phyloP scores from a whole-genome alignment of 2,113 vertebrate species.

The Cyanoramphus novaezelandiae region DNA sequence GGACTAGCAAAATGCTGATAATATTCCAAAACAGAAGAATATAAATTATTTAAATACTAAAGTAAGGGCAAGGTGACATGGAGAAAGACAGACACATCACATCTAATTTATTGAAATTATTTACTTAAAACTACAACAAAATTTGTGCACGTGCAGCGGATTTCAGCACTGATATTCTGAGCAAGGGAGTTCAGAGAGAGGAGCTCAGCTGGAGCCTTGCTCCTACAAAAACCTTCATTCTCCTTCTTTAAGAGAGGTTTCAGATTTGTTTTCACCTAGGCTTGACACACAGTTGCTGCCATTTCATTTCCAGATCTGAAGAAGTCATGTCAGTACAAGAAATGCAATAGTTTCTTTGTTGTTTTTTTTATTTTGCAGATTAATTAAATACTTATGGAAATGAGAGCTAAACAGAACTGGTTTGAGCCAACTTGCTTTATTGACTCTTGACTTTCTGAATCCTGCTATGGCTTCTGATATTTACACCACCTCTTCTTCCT shows the following conservation, averaged over 20 bases:
- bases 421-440: conserved; percentile 16
- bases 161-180: not conserved
- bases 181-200: not conserved
- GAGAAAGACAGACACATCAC: not conserved
- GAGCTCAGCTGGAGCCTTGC: not conserved
- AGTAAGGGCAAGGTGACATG: not conserved
- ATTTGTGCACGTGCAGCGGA: not conserved
- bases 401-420: conserved; percentile 6
- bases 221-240: not conserved
- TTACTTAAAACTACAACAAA: not conserved
- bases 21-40: not conserved
- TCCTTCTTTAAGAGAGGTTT: not conserved
- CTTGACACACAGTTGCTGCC: not conserved
- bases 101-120: not conserved
- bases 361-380: not conserved
- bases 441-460: not conserved
- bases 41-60: not conserved
- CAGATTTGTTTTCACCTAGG: not conserved
- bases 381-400: conserved; percentile 63
- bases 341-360: not conserved
- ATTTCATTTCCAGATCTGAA: conserved; percentile 53
- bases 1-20: not conserved
- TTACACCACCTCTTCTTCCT: not conserved
- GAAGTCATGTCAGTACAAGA: conserved; percentile 50
- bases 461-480: not conserved